Base-by-base conservation (phyloP, 2,797 vertebrate species). In the Sylvia borin region DNA sequence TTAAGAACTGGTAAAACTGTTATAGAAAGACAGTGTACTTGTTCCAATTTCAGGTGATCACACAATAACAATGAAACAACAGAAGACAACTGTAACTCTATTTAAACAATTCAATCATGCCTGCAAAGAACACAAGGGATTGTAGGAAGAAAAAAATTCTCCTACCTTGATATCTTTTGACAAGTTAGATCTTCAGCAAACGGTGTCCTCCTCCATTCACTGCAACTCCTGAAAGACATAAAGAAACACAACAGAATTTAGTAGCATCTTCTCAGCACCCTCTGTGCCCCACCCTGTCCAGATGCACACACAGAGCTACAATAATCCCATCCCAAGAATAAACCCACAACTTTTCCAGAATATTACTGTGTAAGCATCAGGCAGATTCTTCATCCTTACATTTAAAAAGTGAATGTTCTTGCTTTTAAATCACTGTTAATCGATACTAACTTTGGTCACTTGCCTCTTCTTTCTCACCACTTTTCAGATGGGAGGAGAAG, bases 181-280 rank as follows among this genome's bases (percentile, higher is more conserved):
- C 2, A 57, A 62, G 73, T 61, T 40, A 36, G 85, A 85, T n/a
- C 43, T 94, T 75, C 91, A 96, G 62, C 13, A 47, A 77, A 50
- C 90, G 25, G 47, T 8, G 64, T 90, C 77, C 71, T 89, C 67
- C 88, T 96, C 96, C 96, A 97, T 96, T 70, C 93, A 95, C 80
- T 43, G 24, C 6, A 83, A 91, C 51, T 77, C 88, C 96, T 97
- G 96, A 55, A 96, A 95, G 78, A 92, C 65, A 93, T 0, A n/a
- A 90, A 77, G 65, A 77, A 82, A 57, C 0, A 15, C 10, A 53
- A 26, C 0, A 80, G 15, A 45, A 64, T 82, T 95, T 32, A 95
- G 77, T 0, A 34, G 26, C 19, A 45, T 16, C 45, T 43, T 68
- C 60, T 67, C 68, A 77, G 34, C 11, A 32, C 10, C 5, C 13